These are phyloP conservation scores for Zaprionus obscuricornis DNA, from an alignment of 2,888 invertebrate species.

Conservation along the genomic window DNA sequence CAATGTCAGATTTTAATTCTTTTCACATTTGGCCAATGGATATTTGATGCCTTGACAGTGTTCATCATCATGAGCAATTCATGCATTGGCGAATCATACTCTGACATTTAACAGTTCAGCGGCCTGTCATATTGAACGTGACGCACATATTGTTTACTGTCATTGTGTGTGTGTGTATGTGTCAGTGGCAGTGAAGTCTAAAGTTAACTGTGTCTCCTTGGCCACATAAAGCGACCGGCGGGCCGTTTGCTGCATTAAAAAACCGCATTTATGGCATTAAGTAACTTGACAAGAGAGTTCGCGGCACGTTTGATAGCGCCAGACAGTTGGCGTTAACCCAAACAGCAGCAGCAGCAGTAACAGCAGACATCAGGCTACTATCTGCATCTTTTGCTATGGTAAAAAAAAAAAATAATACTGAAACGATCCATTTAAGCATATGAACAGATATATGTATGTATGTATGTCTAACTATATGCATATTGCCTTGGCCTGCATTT, in stretches of 20 bases:
- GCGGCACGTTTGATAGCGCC: conserved; percentile 62
- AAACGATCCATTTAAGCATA: conserved; percentile 29
- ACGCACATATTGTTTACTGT: no score
- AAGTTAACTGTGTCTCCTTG: conserved; percentile 48
- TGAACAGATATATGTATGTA: background rate
- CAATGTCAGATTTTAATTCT: conserved; percentile 25
- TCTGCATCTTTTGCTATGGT: background rate
- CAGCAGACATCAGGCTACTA: conserved; percentile 15
- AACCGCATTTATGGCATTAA: conserved; percentile 65
- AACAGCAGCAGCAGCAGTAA: conserved; percentile 41
- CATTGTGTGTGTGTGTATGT: no score
- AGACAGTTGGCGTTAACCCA: conserved; percentile 56
- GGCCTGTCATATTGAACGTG: conserved; percentile 50
- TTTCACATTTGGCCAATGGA: conserved; percentile 44
- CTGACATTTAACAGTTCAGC: conserved; percentile 66
- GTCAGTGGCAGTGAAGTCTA: conserved; percentile 11
- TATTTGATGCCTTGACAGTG: conserved; percentile 53
- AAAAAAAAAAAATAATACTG: no score
- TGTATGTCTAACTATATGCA: conserved; percentile 36
- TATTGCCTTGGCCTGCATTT: conserved; percentile 75
- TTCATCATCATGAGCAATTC: conserved; percentile 59
- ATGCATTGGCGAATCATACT: conserved; percentile 52
- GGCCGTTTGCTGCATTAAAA: conserved; percentile 39
- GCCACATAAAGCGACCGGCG: conserved; percentile 40
- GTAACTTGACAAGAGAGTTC: conserved; percentile 66